Evolutionary conservation across 2,113 vertebrate genomes (phyloP).

Genomic region (Rissa tridactyla): DNA sequence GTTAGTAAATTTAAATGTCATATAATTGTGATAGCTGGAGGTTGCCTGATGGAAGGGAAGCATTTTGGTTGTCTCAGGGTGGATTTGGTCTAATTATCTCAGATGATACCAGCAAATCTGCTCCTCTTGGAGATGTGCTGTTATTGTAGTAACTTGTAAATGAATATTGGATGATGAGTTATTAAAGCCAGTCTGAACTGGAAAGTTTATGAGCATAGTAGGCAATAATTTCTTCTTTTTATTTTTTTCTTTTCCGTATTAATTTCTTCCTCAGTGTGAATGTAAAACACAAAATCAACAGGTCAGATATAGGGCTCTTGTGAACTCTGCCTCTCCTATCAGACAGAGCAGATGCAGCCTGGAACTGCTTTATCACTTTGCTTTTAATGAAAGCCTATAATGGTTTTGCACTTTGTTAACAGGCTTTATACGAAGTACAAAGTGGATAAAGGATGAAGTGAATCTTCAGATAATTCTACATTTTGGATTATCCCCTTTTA

Average conservation of each 20-base stretch:
- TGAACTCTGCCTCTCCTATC: constrained; percentile 5
- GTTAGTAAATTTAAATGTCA: not conserved
- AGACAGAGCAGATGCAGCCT: constrained; percentile 9
- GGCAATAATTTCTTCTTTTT: not conserved
- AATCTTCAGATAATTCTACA: not conserved
- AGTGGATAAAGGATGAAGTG: not conserved
- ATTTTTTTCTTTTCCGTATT: not conserved
- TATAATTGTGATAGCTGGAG: constrained; percentile 21
- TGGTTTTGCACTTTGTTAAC: constrained; percentile 4
- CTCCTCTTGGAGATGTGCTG: constrained; percentile 47
- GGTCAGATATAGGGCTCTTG: not conserved
- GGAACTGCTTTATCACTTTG: not conserved
- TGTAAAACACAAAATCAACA: constrained; percentile 10
- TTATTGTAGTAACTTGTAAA: constrained; percentile 69
- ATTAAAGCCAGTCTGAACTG: constrained; percentile 31
- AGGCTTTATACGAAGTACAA: not conserved
- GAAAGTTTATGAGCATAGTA: constrained; percentile 50
- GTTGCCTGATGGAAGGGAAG: constrained; percentile 1
- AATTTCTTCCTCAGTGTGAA: not conserved
- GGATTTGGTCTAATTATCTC: constrained; percentile 60
- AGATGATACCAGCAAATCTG: constrained; percentile 52
- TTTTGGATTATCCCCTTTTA: not conserved
- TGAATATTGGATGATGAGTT: constrained; percentile 65
- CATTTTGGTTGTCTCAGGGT: constrained; percentile 35
- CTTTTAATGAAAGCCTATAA: constrained; percentile 31